Conservation (phyloP, 2,113 vertebrate genomes). For the Nansenia antarctica region DNA sequence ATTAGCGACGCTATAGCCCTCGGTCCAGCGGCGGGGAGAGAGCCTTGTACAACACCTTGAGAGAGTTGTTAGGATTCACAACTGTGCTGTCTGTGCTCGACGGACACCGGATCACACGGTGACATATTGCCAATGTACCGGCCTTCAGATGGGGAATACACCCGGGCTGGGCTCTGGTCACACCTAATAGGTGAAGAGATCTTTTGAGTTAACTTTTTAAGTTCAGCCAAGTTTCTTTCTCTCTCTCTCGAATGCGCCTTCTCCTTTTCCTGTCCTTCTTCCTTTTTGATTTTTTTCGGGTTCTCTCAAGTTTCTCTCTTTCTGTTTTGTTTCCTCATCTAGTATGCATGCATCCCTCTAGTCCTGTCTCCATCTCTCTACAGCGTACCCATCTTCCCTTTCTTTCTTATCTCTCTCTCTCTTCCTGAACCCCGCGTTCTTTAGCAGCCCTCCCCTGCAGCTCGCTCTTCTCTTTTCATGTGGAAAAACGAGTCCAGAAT, state of each 20-base stretch:
- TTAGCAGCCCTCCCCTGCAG: background rate
- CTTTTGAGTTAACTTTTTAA: too few species aligned
- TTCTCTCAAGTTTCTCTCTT: too few species aligned
- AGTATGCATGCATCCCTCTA: background rate
- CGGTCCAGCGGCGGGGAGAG: background rate
- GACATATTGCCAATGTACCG: too few species aligned
- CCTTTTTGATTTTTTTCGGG: too few species aligned
- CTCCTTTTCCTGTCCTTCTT: background rate
- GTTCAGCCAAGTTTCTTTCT: too few species aligned
- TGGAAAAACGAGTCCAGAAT: background rate
- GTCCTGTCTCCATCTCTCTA: background rate
- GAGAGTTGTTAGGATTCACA: background rate
- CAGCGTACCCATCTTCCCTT: too few species aligned
- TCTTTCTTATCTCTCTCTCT: background rate
- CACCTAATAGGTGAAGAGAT: too few species aligned
- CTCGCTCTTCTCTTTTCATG: background rate
- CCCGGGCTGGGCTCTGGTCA: too few species aligned
- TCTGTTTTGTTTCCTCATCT: background rate
- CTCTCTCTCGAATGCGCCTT: background rate
- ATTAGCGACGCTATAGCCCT: background rate
- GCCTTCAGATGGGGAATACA: too few species aligned
- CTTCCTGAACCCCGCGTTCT: background rate
- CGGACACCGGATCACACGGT: background rate
- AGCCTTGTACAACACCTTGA: constrained; percentile 3
- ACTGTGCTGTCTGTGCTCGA: background rate